Evolutionary conservation across 2,797 vertebrate species (phyloP).

Genomic region (Leptoclinus maculatus): DNA sequence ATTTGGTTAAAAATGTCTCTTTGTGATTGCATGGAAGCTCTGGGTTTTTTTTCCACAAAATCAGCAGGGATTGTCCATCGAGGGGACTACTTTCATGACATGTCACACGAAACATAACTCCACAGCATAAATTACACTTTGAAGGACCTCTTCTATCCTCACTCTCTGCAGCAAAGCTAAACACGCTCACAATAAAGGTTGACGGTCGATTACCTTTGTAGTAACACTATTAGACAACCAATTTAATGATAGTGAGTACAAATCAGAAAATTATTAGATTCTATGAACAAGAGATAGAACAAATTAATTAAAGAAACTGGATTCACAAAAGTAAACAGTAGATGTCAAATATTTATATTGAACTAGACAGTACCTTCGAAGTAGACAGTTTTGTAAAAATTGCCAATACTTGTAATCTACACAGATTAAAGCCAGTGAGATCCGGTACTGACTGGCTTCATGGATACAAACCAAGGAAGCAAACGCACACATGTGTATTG

Average conservation of each 20-base stretch:
- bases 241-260: not conserved
- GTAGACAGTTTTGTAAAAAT: not conserved
- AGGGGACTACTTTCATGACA: not conserved
- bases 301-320: not conserved
- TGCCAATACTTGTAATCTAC: not conserved
- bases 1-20: slow-evolving; percentile 7
- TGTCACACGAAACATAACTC: slow-evolving; percentile 1
- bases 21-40: slow-evolving; percentile 23
- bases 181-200: not conserved
- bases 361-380: not conserved
- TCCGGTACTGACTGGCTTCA: not conserved
- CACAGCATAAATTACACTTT: not conserved
- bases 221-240: not conserved
- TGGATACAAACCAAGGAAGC: not conserved
- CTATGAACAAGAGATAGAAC: not conserved
- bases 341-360: not conserved
- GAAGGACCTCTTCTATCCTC: not conserved
- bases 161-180: not conserved
- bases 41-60: not conserved
- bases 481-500: not conserved
- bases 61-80: not conserved
- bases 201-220: not conserved
- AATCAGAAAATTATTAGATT: not conserved
- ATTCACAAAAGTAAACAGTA: not conserved
- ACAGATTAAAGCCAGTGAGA: no score